A percentile compares a stretch with the other conserved stretches of the same genome.
Conservation (phyloP, 2,113 vertebrate species). For the Malurus elegans region DNA sequence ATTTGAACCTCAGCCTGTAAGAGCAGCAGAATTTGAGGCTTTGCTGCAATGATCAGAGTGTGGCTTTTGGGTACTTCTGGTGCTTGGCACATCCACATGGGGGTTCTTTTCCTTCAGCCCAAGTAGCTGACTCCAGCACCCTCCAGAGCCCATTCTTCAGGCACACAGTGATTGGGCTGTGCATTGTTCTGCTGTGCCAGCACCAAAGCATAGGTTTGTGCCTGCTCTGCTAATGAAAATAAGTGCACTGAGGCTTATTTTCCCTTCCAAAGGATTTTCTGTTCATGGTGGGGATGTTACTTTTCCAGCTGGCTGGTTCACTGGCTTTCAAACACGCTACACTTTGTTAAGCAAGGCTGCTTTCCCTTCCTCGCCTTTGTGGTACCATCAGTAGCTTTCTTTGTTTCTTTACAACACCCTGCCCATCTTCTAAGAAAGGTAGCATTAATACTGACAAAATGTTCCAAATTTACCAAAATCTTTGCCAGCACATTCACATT, state of each 20-base stretch:
- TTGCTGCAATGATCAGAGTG: not conserved
- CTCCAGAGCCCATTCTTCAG: rapidly evolving
- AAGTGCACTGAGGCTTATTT: not conserved
- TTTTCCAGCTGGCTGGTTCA: not conserved
- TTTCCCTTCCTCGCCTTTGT: not conserved
- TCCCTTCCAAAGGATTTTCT: not conserved
- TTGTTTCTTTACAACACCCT: not conserved
- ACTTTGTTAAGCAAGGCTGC: not conserved
- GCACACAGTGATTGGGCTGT: rapidly evolving
- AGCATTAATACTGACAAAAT: not conserved
- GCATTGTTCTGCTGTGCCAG: not conserved
- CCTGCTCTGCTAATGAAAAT: not conserved
- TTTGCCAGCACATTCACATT: not conserved
- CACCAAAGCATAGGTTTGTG: not conserved
- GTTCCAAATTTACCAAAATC: not conserved
- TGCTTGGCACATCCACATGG: not conserved
- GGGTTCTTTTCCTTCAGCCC: not conserved
- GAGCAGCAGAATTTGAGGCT: not conserved
- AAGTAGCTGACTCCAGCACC: not conserved
- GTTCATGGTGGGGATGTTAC: not conserved
- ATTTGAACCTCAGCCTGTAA: not conserved
- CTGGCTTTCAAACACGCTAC: not conserved
- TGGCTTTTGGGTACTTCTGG: not conserved
- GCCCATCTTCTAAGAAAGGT: not conserved
- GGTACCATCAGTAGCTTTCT: not conserved